Base-by-base conservation (phyloP, 2,797 vertebrate species). In the Brachyrhaphis roseni region DNA sequence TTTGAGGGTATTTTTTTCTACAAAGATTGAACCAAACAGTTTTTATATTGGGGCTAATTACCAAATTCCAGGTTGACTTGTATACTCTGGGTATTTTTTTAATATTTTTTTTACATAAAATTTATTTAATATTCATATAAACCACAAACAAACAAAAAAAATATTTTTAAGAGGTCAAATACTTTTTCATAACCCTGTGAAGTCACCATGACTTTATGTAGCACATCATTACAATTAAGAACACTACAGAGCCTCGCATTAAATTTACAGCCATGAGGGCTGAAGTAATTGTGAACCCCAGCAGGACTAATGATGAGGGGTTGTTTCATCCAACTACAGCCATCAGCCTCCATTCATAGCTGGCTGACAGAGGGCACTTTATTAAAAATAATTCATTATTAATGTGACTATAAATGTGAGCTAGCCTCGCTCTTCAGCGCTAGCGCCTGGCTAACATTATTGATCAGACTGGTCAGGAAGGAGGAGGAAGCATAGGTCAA, bases 381-480 rank as follows among this genome's bases (percentile, higher is more conserved):
- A 75, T 88, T 86, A 78, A 76, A 89, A 86, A 81, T 80, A 80
- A 95, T 94, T 89, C 84, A 94, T 94, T 93, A 94, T 95, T 94
- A 90, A 94, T 91, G 91, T 34, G 81, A 71, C 92, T 89, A 90
- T 94, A 93, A 94, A 85, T 83, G 77, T 57, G 78, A 91, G 85
- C 86, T 81, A 77, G 88, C 75, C 89, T 77, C 78, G 83, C 77
- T 88, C 70, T 77, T 84, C 47, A 70, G 75, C 72, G 78, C 79
- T 87, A 86, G 78, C 72, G 3, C 76, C 8, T 28, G 82, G 72
- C 83, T 78, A 84, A 81, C 78, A 73, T 83, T 90, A 95, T 95
- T 84, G 93, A 95, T 95, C 86, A 77, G 62, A 75, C 41, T 74
- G 80, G 86, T 77, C 81, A 78, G 85, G 82, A 74, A 78, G 80